Evolutionary conservation across 2,113 vertebrate genomes (phyloP).

Genomic region (Myodes glareolus): DNA sequence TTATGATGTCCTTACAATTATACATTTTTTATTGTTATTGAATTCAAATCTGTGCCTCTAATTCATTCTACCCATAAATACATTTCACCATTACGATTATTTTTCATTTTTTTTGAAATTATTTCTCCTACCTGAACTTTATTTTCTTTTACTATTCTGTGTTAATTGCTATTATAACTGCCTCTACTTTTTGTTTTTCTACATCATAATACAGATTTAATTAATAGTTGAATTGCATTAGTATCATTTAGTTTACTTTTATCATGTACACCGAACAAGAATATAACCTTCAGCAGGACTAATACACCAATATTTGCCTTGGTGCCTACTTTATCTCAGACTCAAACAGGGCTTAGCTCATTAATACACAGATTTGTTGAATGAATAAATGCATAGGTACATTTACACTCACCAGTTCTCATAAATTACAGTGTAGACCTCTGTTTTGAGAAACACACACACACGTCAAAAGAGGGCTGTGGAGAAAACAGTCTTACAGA

Average conservation of each 20-base stretch:
- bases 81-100: neutral
- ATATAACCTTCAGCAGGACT: neutral
- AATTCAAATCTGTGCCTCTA: neutral
- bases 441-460: no score
- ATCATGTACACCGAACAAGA: neutral
- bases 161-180: neutral
- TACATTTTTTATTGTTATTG: neutral
- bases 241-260: neutral
- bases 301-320: neutral
- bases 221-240: neutral
- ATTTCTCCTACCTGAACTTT: neutral
- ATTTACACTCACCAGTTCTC: neutral
- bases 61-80: neutral
- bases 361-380: neutral
- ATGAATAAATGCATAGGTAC: neutral
- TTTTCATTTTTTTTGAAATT: neutral
- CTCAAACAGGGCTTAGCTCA: neutral
- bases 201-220: neutral
- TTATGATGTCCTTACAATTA: neutral
- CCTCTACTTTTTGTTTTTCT: neutral
- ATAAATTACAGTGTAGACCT: no score
- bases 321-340: neutral
- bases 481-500: no score
- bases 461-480: no score
- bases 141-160: neutral